phyloP scores from a whole-genome alignment of 2,888 invertebrate genomes.

The Scrobipalpa costella region DNA sequence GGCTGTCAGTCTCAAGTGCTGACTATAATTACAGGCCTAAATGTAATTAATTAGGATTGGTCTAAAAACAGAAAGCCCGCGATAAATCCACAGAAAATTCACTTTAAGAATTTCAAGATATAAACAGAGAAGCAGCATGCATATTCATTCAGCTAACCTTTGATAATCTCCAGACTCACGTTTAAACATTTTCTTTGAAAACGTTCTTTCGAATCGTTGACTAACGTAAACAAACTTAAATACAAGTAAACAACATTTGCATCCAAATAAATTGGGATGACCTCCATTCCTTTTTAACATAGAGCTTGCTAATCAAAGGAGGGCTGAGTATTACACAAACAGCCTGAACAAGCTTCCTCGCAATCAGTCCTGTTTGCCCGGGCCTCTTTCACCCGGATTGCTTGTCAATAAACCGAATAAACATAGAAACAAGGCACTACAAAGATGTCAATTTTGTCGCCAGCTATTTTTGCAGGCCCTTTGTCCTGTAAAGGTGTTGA shows the following conservation, averaged over 20 bases:
- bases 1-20: too few species aligned
- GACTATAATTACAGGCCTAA: too few species aligned
- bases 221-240: not conserved
- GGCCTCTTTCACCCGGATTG: slow-evolving; percentile 68
- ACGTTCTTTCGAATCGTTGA: not conserved
- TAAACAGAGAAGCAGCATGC: not conserved
- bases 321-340: slow-evolving; percentile 59
- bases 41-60: too few species aligned
- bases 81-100: not conserved
- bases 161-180: not conserved
- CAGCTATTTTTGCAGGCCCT: slow-evolving; percentile 45
- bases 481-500: slow-evolving; percentile 45
- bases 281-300: slow-evolving; percentile 36
- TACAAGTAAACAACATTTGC: slow-evolving; percentile 20
- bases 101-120: not conserved
- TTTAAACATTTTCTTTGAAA: slow-evolving; percentile 5
- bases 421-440: slow-evolving; percentile 57
- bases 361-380: slow-evolving; percentile 69
- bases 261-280: slow-evolving; percentile 19
- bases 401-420: slow-evolving; percentile 71
- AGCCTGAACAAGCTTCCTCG: slow-evolving; percentile 57
- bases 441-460: slow-evolving; percentile 52
- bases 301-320: slow-evolving; percentile 64
- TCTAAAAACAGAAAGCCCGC: too few species aligned
- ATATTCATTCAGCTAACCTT: not conserved